Base-by-base conservation (phyloP, 2,797 vertebrate species). In the Avahi laniger region DNA sequence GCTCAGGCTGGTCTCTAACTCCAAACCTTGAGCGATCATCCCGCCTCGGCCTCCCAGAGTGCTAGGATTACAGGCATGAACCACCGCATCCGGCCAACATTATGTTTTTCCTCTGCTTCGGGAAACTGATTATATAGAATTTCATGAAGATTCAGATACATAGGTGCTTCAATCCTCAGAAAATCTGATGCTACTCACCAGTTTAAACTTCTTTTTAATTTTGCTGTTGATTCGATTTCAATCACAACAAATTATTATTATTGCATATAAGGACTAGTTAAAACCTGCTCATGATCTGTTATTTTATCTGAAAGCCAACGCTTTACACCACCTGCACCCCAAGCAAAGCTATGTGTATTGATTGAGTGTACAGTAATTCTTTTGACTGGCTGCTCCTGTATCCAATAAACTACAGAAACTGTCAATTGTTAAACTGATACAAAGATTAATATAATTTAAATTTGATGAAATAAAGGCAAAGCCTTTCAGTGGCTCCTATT, bases 231-330 rank as follows among this genome's bases (percentile, higher is more conserved):
- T 33, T 96, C 22, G 83, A 93, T 18, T 86, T 63, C 57, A 38
- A 82, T n/a, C 72, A n/a, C 33, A 50, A 70, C 6, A 87, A 67
- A 15, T 18, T 52, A 48, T 69, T 86, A 75, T 30, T 48, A 46
- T 75, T 86, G 84, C 46, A 12, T 7, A 59, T 72, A 94, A 79
- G 84, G 91, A 96, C 79, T 88, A 92, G 76, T 92, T 98, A 97
- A 96, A 97, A 96, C n/a, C 1, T 93, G 30, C 94, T 94, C 84
- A 84, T 43, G 26, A 26, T 75, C 69, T 97, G 91, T 95, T 96
- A 95, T 82, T 97, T 95, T 72, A 91, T 65, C 75, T 82, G 91
- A 97, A 97, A 96, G 41, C 57, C 97, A 95, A 95, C 61, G 94
- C 48, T 28, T 52, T 85, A 91, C 3, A 90, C 33, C 3, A 90